phyloP scores from a whole-genome alignment of 2,797 vertebrate species.

The Coranthus polyacanthus region DNA sequence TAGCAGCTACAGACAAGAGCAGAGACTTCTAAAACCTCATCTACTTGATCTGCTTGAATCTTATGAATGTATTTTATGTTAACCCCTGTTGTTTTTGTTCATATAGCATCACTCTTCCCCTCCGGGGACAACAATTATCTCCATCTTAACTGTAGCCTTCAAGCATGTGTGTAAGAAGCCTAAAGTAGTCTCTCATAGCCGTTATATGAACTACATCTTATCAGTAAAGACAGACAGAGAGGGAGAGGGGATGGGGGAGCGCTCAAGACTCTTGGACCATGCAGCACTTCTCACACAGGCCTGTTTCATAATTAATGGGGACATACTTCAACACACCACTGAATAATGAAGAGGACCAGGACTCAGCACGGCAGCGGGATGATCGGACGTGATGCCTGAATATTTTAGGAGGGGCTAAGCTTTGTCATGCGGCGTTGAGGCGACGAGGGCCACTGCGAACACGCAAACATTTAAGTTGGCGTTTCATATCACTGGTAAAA shows the following conservation, averaged over 20 bases:
- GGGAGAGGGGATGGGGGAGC: background rate
- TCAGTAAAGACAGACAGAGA: background rate
- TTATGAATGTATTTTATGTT: constrained; percentile 1
- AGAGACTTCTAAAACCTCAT: background rate
- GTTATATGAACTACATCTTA: constrained; percentile 24
- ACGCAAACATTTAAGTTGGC: background rate
- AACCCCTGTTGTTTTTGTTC: background rate
- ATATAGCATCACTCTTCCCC: background rate
- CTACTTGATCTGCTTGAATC: background rate
- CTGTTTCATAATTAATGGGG: constrained; percentile 77
- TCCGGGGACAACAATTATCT: background rate
- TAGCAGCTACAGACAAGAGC: constrained; percentile 1
- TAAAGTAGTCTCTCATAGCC: constrained; percentile 25
- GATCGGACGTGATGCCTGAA: constrained; percentile 52
- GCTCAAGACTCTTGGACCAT: constrained; percentile 50
- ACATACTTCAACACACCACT: constrained; percentile 75
- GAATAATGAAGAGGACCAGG: constrained; percentile 74
- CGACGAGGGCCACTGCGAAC: constrained; percentile 16
- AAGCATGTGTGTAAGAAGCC: constrained; percentile 6
- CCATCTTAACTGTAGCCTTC: constrained; percentile 6
- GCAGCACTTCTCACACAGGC: constrained; percentile 64
- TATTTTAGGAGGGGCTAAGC: constrained; percentile 44
- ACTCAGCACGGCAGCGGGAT: constrained; percentile 34
- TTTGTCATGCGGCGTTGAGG: constrained; percentile 35
- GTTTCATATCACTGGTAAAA: constrained; percentile 11